A percentile compares a stretch with the other conserved stretches of the same genome.
Evolutionary conservation across 1,140 invertebrate species (phyloP).

Genomic region (Zaprionus lachaisei): DNA sequence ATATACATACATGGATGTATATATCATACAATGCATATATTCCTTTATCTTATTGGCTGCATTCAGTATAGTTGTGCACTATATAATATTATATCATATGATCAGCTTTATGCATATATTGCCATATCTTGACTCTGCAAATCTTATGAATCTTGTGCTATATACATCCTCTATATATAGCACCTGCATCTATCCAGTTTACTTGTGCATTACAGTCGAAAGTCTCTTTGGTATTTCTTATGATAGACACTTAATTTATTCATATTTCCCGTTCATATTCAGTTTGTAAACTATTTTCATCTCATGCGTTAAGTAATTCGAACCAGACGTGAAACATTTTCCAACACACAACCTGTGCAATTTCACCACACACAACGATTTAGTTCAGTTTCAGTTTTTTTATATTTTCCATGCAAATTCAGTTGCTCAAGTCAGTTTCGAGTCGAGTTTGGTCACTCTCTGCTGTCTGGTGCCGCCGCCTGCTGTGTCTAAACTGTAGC

Average conservation of each 20-base stretch:
- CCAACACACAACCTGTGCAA: slow-evolving; percentile 40
- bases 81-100: too few relatives aligned
- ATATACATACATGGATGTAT: too few relatives aligned
- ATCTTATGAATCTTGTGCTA: too few relatives aligned
- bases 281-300: slow-evolving; percentile 31
- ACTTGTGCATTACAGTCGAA: background rate
- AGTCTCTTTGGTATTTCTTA: background rate
- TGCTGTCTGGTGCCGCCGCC: slow-evolving; percentile 12
- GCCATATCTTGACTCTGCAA: too few relatives aligned
- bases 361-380: slow-evolving; percentile 33
- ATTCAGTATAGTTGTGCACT: too few relatives aligned
- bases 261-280: slow-evolving; percentile 3
- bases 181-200: too few relatives aligned
- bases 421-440: slow-evolving; percentile 68
- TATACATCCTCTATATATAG: too few relatives aligned
- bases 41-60: too few relatives aligned
- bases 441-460: slow-evolving; percentile 61
- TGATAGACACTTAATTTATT: background rate
- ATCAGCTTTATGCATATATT: too few relatives aligned
- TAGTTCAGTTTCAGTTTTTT: background rate
- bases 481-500: slow-evolving; percentile 54
- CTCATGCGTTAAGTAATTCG: slow-evolving; percentile 42
- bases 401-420: slow-evolving; percentile 51
- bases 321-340: slow-evolving; percentile 34
- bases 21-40: too few relatives aligned